Conservation (phyloP, 1,140 invertebrate genomes). For the Rhyacophila brunnea region DNA sequence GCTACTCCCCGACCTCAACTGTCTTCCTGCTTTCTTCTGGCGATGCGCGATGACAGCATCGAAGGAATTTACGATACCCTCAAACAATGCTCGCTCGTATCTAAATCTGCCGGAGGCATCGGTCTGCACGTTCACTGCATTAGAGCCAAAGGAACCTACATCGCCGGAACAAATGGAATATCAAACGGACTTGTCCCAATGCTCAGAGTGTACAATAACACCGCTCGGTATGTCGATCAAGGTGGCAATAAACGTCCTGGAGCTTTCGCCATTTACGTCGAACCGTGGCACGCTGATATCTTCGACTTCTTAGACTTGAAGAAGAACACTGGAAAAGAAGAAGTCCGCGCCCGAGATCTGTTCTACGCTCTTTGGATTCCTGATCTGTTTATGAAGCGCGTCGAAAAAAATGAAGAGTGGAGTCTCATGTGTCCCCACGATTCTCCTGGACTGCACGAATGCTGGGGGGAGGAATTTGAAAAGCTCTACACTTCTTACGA, state of each 20-base stretch:
- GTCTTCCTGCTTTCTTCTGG: slow-evolving; percentile 93
- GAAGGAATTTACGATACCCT: slow-evolving; percentile 97
- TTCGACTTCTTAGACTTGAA: slow-evolving; percentile 94
- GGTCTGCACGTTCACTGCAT: slow-evolving; percentile 97
- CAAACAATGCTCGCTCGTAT: slow-evolving; percentile 93
- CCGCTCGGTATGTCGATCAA: slow-evolving; percentile 96
- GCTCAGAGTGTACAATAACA: slow-evolving; percentile 95
- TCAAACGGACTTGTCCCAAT: slow-evolving; percentile 98
- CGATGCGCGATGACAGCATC: slow-evolving; percentile 95
- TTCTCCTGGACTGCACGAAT: slow-evolving; percentile 85
- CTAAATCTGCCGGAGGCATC: slow-evolving; percentile 96
- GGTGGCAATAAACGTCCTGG: slow-evolving; percentile 98
- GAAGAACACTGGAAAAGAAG: slow-evolving; percentile 95
- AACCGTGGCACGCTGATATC: slow-evolving; percentile 98
- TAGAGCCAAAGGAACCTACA: slow-evolving; percentile 85
- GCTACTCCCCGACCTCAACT: slow-evolving; percentile 90
- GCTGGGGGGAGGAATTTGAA: slow-evolving; percentile 95
- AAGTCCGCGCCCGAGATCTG: slow-evolving; percentile 89
- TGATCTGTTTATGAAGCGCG: slow-evolving; percentile 97
- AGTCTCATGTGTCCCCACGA: slow-evolving; percentile 96
- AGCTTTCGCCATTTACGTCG: slow-evolving; percentile 97
- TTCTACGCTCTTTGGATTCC: slow-evolving; percentile 99
- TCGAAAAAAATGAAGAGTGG: slow-evolving; percentile 86
- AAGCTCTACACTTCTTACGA: slow-evolving; percentile 89
- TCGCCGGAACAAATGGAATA: slow-evolving; percentile 91